A percentile compares a stretch with the other conserved stretches of the same genome.
Evolutionary conservation across 2,888 invertebrate genomes (phyloP).

Genomic region (Aporophyla lueneburgensis): DNA sequence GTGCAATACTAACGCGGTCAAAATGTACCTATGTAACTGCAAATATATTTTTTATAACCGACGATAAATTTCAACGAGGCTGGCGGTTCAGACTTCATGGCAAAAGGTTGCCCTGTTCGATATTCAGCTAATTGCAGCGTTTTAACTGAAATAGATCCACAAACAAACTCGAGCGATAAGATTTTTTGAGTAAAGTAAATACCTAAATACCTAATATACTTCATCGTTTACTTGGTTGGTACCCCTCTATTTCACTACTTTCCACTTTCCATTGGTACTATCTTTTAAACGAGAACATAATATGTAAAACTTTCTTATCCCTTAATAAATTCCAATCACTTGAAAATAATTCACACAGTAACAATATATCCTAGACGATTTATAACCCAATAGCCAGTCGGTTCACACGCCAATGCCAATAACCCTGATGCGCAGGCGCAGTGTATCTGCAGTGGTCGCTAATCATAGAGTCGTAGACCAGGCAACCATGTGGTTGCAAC

Average conservation of each 20-base stretch:
- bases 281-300: neutral
- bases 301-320: neutral
- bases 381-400: constrained; percentile 8
- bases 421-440: constrained; percentile 59
- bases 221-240: neutral
- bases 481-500: constrained; percentile 52
- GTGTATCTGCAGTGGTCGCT: constrained; percentile 48
- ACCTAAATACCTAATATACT: neutral
- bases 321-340: neutral
- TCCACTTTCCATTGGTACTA: neutral
- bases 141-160: neutral
- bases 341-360: constrained; percentile 13
- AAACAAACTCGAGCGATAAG: neutral
- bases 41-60: too few relatives aligned
- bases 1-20: too few relatives aligned
- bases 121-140: neutral
- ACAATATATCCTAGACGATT: constrained; percentile 21
- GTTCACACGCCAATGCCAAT: constrained; percentile 62
- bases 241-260: neutral
- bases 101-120: too few relatives aligned
- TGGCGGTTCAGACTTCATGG: too few relatives aligned
- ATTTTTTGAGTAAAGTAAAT: neutral
- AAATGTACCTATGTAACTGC: too few relatives aligned
- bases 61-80: too few relatives aligned
- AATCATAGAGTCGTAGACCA: constrained; percentile 42